Evolutionary conservation across 2,888 invertebrate genomes (phyloP).

Genomic region (Tenthredo distinguenda): DNA sequence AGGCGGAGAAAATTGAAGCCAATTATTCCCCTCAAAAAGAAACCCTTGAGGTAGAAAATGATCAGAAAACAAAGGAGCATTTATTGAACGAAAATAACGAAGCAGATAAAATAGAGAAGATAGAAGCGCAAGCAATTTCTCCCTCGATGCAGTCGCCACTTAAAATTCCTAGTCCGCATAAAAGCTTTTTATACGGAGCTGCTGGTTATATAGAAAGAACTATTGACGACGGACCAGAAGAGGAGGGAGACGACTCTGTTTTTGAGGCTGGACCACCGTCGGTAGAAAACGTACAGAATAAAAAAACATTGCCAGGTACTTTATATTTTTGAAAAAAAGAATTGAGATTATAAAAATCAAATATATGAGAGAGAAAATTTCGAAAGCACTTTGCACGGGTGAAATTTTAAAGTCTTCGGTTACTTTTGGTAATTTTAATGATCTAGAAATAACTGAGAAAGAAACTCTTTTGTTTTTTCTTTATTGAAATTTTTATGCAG

Average conservation of each 20-base stretch:
- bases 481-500: not conserved
- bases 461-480: not conserved
- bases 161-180: constrained; percentile 45
- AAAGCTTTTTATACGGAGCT: constrained; percentile 63
- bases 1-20: not conserved
- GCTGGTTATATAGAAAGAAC: constrained; percentile 72
- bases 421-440: not conserved
- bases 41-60: not conserved
- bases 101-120: not conserved
- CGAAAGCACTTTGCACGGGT: not conserved
- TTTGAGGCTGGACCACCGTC: constrained; percentile 66
- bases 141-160: not conserved
- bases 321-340: not conserved
- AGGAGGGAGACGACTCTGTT: constrained; percentile 75
- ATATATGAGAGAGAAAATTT: not conserved
- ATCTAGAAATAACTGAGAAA: not conserved
- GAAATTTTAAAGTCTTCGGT: not conserved
- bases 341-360: not conserved
- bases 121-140: not conserved
- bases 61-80: not conserved
- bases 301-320: constrained; percentile 56
- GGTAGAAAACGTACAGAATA: constrained; percentile 50
- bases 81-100: not conserved
- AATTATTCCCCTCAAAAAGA: not conserved
- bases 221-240: constrained; percentile 72